Evolutionary conservation across 2,888 invertebrate genomes (phyloP).

Genomic region (Drosophila nr. fundita): DNA sequence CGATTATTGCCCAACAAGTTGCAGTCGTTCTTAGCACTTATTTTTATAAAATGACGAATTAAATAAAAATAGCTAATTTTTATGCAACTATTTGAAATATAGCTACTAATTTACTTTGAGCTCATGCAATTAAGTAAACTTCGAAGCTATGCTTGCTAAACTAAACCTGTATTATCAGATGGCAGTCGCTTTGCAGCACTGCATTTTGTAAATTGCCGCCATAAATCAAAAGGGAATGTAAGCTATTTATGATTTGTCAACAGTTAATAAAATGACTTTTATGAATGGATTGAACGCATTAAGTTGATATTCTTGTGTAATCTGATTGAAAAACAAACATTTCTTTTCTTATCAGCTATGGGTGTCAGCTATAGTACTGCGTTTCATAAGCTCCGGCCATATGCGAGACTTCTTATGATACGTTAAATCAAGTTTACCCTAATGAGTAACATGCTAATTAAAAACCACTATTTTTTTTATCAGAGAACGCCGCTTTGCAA

Average conservation of each 20-base stretch:
- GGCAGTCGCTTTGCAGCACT: neutral
- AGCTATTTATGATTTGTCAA: neutral
- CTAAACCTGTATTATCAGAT: slow-evolving; percentile 1
- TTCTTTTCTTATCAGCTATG: neutral
- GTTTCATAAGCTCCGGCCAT: neutral
- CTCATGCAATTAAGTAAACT: neutral
- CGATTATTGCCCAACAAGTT: slow-evolving; percentile 29
- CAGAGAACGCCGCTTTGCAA: slow-evolving; percentile 20
- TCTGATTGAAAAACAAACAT: no score
- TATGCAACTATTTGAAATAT: neutral
- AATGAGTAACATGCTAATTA: neutral
- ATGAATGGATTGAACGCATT: neutral
- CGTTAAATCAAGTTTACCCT: neutral
- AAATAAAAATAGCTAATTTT: neutral
- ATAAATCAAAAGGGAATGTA: neutral
- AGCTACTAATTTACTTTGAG: neutral
- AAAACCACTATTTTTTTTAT: slow-evolving; percentile 33
- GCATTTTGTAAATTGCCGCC: slow-evolving; percentile 5
- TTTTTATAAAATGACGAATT: slow-evolving; percentile 26
- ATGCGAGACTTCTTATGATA: neutral
- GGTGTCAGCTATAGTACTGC: no score
- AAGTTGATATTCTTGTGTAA: neutral
- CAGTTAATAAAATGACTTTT: neutral
- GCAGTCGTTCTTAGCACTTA: slow-evolving; percentile 6
- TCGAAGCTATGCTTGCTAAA: neutral